These are phyloP conservation scores for Peromyscus polionotus DNA, from an alignment of 2,113 vertebrate species.

Conservation along the genomic window DNA sequence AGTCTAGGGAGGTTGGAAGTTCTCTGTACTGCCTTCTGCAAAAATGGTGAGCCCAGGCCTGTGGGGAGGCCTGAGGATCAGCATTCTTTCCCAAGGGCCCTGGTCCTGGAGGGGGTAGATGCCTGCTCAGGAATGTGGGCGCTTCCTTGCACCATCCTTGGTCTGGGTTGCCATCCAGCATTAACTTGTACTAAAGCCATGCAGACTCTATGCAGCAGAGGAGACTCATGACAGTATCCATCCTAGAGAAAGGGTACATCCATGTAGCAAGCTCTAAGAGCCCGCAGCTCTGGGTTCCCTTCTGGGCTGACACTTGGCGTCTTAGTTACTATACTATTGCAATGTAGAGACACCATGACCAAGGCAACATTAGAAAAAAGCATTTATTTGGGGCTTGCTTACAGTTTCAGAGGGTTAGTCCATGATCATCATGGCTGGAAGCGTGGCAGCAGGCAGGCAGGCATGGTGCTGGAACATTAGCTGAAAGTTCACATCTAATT, in stretches of 20 bases:
- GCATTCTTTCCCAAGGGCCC: neutral
- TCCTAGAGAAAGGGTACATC: neutral
- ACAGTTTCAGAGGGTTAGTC: neutral
- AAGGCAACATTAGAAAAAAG: neutral
- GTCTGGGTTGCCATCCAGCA: fast-evolving
- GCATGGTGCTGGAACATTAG: neutral
- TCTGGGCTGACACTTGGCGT: neutral
- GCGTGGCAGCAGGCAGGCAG: neutral
- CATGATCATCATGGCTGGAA: neutral
- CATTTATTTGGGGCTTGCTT: neutral
- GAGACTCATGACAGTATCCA: neutral
- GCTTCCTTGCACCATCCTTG: neutral
- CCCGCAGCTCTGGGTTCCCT: neutral
- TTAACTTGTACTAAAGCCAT: neutral
- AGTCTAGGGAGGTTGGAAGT: neutral
- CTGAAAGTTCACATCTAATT: too few species aligned
- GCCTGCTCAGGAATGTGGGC: neutral
- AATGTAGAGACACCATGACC: neutral
- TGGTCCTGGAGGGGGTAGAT: neutral
- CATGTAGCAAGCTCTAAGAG: neutral
- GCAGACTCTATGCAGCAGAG: neutral
- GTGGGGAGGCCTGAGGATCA: too few species aligned
- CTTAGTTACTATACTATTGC: neutral
- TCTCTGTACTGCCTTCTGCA: neutral
- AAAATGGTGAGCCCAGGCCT: neutral